phyloP scores from a whole-genome alignment of 1,140 invertebrate species.

The Cheumatopsyche charites region DNA sequence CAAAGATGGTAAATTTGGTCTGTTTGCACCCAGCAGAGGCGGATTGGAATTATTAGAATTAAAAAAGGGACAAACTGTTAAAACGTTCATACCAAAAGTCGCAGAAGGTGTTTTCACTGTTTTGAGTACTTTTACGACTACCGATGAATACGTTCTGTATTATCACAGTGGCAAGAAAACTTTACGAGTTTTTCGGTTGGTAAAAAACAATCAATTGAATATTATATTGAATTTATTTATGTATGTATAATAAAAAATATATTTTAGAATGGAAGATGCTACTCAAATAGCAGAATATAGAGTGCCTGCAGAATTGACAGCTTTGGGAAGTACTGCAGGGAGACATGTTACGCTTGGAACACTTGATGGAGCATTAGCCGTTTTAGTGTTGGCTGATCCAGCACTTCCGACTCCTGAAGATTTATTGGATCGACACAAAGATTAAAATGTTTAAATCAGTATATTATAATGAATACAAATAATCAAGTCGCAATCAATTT shows the following conservation, averaged over 20 bases:
- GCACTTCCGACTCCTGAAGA: constrained; percentile 51
- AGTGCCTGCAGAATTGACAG: constrained; percentile 89
- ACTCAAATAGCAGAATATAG: constrained; percentile 91
- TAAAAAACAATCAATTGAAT: not conserved
- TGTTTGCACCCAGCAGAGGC: constrained; percentile 91
- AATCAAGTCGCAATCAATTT: too few relatives aligned
- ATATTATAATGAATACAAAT: too few relatives aligned
- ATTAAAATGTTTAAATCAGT: not conserved
- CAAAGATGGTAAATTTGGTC: constrained; percentile 85
- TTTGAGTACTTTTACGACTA: constrained; percentile 91
- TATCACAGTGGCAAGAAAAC: constrained; percentile 95
- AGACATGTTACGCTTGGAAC: constrained; percentile 83
- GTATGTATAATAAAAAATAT: not conserved
- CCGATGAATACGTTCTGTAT: constrained; percentile 94
- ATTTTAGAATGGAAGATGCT: constrained; percentile 77
- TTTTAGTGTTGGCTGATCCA: constrained; percentile 89
- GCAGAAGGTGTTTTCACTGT: constrained; percentile 97
- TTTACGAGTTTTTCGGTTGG: constrained; percentile 84
- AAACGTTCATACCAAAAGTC: constrained; percentile 88
- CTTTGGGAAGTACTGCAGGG: constrained; percentile 73
- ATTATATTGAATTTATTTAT: not conserved
- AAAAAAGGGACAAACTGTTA: constrained; percentile 80
- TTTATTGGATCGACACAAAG: constrained; percentile 34
- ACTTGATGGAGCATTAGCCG: constrained; percentile 91
- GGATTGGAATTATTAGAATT: constrained; percentile 90